Evolutionary conservation across 2,888 invertebrate genomes (phyloP).

Genomic region (Nasonia oneida): DNA sequence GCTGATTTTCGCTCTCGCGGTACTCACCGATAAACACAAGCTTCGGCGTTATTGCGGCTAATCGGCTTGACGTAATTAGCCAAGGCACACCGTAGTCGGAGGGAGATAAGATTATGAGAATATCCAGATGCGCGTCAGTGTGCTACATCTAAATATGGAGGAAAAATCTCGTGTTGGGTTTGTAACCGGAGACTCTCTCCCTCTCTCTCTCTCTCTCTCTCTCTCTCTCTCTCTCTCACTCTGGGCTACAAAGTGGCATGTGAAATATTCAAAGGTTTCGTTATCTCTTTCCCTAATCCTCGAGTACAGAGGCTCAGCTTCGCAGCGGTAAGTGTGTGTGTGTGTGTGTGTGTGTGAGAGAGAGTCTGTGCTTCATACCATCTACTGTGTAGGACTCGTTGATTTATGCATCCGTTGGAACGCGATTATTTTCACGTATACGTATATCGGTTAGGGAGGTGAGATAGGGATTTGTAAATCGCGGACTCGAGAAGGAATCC

Average conservation of each 20-base stretch:
- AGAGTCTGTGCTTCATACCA: background rate
- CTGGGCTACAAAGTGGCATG: conserved; percentile 1
- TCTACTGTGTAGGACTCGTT: background rate
- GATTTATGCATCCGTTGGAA: conserved; percentile 6
- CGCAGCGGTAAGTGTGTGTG: background rate
- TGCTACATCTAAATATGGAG: background rate
- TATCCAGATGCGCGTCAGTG: background rate
- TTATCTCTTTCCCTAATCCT: conserved; percentile 45
- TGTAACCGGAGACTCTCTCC: conserved; percentile 29
- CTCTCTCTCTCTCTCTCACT: background rate
- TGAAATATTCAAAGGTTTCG: conserved; percentile 43
- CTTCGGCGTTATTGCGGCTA: too few species aligned
- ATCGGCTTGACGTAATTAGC: background rate
- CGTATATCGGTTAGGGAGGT: background rate
- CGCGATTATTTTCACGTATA: background rate
- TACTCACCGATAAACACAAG: conserved; percentile 30
- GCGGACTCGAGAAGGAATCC: too few species aligned
- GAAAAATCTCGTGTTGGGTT: conserved; percentile 1
- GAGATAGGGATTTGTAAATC: background rate
- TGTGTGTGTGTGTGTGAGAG: too few species aligned
- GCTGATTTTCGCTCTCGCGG: conserved; percentile 10
- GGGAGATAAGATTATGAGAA: background rate
- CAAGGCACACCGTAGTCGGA: background rate
- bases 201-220: too few species aligned
- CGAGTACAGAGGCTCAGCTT: background rate